phyloP scores from a whole-genome alignment of 2,888 invertebrate species.

The Phasia obesa region DNA sequence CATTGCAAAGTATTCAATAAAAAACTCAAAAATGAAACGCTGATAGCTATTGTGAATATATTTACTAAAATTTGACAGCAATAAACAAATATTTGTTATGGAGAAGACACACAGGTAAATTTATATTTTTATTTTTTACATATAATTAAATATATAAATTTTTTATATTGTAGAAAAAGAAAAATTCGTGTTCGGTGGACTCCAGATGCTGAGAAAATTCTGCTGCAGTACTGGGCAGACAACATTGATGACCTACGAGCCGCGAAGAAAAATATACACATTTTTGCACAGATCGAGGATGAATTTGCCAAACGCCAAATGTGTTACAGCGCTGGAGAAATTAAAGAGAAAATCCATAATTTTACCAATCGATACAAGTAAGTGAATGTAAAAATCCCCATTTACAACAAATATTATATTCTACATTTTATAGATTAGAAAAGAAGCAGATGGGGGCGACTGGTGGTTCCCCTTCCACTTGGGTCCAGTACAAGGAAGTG shows the following conservation, averaged over 20 bases:
- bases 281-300: not conserved
- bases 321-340: slow-evolving; percentile 1
- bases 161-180: too few species aligned
- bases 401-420: not conserved
- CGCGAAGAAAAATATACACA: slow-evolving; percentile 21
- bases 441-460: slow-evolving; percentile 1
- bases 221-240: too few species aligned
- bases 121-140: slow-evolving; percentile 13
- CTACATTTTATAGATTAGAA: slow-evolving; percentile 17
- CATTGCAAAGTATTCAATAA: slow-evolving; percentile 4
- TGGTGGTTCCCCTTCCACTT: slow-evolving; percentile 22
- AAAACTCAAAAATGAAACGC: not conserved
- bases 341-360: not conserved
- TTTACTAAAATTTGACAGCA: not conserved
- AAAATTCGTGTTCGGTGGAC: too few species aligned
- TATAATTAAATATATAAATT: not conserved
- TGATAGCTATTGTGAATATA: not conserved
- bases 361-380: not conserved
- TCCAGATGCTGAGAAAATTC: too few species aligned
- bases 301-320: slow-evolving; percentile 4
- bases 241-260: slow-evolving; percentile 8
- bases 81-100: slow-evolving; percentile 10
- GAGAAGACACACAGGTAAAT: slow-evolving; percentile 17
- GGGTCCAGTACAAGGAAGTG: not conserved
- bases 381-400: not conserved